A percentile compares a stretch with the other conserved stretches of the same genome.
These are phyloP conservation scores for Gobius niger DNA, from an alignment of 2,113 vertebrate species.

Conservation along the genomic window DNA sequence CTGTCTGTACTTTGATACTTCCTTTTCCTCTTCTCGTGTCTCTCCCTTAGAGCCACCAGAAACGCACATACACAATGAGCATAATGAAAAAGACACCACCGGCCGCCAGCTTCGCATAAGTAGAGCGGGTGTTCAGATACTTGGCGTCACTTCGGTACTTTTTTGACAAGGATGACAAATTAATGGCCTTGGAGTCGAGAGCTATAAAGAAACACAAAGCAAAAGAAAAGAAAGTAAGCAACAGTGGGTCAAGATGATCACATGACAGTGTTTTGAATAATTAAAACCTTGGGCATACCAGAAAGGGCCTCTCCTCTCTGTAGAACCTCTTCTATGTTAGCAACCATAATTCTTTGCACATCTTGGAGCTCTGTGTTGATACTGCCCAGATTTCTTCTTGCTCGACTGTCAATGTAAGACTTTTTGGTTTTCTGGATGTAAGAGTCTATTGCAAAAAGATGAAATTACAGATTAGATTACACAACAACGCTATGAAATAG, in stretches of 20 bases:
- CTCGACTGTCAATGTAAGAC: slow-evolving; percentile 95
- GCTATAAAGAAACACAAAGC: slow-evolving; percentile 73
- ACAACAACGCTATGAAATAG: not conserved
- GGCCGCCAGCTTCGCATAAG: slow-evolving; percentile 94
- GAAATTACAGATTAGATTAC: not conserved
- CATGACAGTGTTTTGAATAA: not conserved
- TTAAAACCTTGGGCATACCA: slow-evolving; percentile 70
- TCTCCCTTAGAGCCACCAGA: slow-evolving; percentile 96
- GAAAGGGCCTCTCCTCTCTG: slow-evolving; percentile 96
- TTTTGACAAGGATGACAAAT: slow-evolving; percentile 95
- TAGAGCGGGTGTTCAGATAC: slow-evolving; percentile 98
- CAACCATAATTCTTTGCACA: slow-evolving; percentile 99
- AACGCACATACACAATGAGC: slow-evolving; percentile 96
- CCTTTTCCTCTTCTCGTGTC: slow-evolving; percentile 15
- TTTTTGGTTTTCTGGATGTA: slow-evolving; percentile 99
- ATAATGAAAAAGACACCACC: slow-evolving; percentile 97
- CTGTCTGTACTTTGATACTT: slow-evolving; percentile 35
- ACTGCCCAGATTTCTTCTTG: slow-evolving; percentile 91
- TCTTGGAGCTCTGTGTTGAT: slow-evolving; percentile 98
- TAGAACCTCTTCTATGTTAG: slow-evolving; percentile 97
- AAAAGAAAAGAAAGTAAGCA: too few relatives aligned
- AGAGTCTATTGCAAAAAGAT: slow-evolving; percentile 79
- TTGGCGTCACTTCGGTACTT: slow-evolving; percentile 98
- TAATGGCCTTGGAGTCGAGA: slow-evolving; percentile 98
- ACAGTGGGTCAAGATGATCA: too few relatives aligned